Base-by-base conservation (phyloP, 2,797 vertebrate genomes). In the Poeciliopsis turneri region DNA sequence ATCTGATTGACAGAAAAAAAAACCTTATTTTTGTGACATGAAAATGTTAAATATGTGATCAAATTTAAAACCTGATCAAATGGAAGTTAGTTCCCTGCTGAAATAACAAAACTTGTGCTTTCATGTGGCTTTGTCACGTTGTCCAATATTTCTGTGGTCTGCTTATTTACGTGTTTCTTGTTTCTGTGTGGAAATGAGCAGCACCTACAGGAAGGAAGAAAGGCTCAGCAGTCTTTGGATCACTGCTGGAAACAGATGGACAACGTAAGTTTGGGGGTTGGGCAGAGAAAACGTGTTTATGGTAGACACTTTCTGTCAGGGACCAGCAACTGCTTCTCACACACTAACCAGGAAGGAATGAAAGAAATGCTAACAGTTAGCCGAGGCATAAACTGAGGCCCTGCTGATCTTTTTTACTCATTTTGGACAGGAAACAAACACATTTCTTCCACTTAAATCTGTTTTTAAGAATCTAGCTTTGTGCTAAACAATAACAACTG, bases 201-300 rank as follows among this genome's bases (percentile, higher is more conserved):
- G 98, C 98, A 99, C 93, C 97, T 99, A 88, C 98, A 99, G 88
- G 98, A 99, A 93, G 98, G 98, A 64, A 96, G 98, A 86, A 99
- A 99, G 93, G 96, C 98, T 79, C 98, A 99, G 86, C 98, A 99
- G 78, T 97, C 96, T 95, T 95, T 99, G 94, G 98, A 99, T 84
- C 97, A 98, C 86, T 98, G 97, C 94, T 98, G 97, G 97, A 99
- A 99, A 92, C 97, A 98, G 95, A 99, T 99, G 98, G 98, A 99
- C 95, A 99, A 97, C 83, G 98, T 99, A 93, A 98, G 98, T 97
- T 83, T 64, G 43, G 76, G 12, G 45, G 59, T 15, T 71, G 51
- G 61, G 49, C 51, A 84, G 64, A n/a, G 57, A 76, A n/a, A 71
- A 59, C 77, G 69, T 85, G 78, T 90, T 88, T 51, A 71, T 43